These are phyloP conservation scores for Corynorhinus townsendii DNA, from an alignment of 2,113 vertebrate genomes.

Conservation along the genomic window DNA sequence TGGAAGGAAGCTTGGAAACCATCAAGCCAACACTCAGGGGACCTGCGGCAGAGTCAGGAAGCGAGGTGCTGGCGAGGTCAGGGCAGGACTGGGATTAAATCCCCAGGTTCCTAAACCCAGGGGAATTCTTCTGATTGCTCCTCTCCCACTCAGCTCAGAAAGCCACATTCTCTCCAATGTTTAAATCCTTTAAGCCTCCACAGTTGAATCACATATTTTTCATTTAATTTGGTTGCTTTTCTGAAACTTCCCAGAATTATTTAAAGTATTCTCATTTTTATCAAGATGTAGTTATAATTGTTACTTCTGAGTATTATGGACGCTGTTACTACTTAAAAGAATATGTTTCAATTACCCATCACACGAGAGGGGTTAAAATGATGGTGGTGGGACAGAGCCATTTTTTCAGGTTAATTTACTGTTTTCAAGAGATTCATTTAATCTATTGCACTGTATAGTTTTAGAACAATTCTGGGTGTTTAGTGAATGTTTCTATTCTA, in stretches of 20 bases:
- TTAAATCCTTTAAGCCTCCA: background rate
- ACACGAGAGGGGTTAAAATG: background rate
- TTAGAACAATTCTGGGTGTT: slow-evolving; percentile 45
- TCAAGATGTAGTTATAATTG: fast-evolving
- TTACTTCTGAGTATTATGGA: background rate
- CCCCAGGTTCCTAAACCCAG: fast-evolving
- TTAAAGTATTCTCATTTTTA: background rate
- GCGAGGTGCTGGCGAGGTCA: too few relatives aligned
- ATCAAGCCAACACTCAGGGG: fast-evolving
- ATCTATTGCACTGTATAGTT: background rate
- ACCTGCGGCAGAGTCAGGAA: fast-evolving
- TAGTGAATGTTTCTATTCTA: slow-evolving; percentile 56
- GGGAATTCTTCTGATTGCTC: background rate
- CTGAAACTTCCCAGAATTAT: background rate
- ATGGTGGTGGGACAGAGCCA: background rate
- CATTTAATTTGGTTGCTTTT: background rate
- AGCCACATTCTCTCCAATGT: background rate
- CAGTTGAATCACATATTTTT: background rate
- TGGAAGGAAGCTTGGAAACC: background rate
- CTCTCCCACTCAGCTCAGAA: background rate
- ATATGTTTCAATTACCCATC: fast-evolving
- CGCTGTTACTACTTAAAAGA: background rate
- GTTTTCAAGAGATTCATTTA: slow-evolving; percentile 11
- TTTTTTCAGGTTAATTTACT: background rate
- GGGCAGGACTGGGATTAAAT: background rate